Conservation (phyloP, 1,140 invertebrate species). For the Neocloeon triangulifer region DNA sequence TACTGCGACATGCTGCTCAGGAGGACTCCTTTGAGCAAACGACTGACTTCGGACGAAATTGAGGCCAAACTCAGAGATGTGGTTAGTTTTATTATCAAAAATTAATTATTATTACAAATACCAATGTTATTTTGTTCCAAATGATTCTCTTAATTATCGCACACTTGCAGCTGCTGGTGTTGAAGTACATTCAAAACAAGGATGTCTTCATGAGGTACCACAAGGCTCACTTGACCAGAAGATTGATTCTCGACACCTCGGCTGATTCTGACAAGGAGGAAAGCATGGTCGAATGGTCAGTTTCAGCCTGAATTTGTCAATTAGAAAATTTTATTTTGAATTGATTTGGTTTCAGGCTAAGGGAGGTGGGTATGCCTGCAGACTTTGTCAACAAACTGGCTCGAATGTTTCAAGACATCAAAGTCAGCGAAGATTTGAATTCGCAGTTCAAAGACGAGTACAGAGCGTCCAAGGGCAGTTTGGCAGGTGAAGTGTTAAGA, state of each 20-base stretch:
- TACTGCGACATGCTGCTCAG: slow-evolving; percentile 99
- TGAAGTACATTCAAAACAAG: slow-evolving; percentile 99
- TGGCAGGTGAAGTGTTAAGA: no score
- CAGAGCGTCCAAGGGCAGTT: slow-evolving; percentile 26
- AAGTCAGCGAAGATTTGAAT: slow-evolving; percentile 97
- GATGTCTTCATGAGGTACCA: slow-evolving; percentile 99
- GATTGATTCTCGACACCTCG: slow-evolving; percentile 87
- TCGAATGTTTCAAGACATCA: slow-evolving; percentile 95
- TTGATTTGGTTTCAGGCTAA: slow-evolving; percentile 21
- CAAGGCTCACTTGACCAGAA: slow-evolving; percentile 89
- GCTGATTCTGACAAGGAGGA: slow-evolving; percentile 99
- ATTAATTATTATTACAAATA: slow-evolving; percentile 2
- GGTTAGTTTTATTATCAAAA: slow-evolving; percentile 21
- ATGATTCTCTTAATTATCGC: slow-evolving; percentile 1
- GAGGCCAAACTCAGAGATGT: slow-evolving; percentile 83
- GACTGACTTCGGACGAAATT: slow-evolving; percentile 93
- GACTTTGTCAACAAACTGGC: slow-evolving; percentile 98
- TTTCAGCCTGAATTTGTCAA: slow-evolving; percentile 8
- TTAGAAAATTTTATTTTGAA: slow-evolving; percentile 3
- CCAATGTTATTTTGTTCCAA: background rate
- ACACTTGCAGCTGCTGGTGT: slow-evolving; percentile 51
- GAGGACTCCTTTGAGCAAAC: slow-evolving; percentile 89
- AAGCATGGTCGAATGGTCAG: slow-evolving; percentile 92
- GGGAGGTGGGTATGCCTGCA: slow-evolving; percentile 95
- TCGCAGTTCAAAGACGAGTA: slow-evolving; percentile 63